A percentile compares a stretch with the other conserved stretches of the same genome.
These are phyloP conservation scores for Dendroctonus ponderosae DNA, from an alignment of 1,140 invertebrate genomes.

Conservation along the genomic window DNA sequence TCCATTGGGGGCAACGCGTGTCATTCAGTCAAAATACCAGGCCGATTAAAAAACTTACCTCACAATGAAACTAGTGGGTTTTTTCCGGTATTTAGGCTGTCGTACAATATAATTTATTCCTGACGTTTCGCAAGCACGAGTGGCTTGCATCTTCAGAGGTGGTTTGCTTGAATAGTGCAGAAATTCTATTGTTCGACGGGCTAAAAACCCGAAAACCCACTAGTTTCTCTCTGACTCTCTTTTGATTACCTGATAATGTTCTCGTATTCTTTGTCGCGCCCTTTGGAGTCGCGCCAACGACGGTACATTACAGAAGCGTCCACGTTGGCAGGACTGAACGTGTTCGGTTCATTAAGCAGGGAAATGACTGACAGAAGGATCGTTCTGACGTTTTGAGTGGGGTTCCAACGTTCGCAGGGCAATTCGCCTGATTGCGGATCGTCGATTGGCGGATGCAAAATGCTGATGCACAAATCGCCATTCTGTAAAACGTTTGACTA, in stretches of 20 bases:
- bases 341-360: conserved; percentile 98
- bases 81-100: no score
- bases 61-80: no score
- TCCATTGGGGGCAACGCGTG: no score
- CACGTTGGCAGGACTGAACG: conserved; percentile 98
- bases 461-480: conserved; percentile 99
- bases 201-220: no score
- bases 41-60: conserved; percentile 55
- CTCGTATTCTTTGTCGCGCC: conserved; percentile 98
- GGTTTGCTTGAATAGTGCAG: no score
- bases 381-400: conserved; percentile 98
- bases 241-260: conserved; percentile 95
- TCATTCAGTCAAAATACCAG: no score
- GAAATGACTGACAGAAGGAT: conserved; percentile 98
- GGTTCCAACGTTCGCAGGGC: conserved; percentile 99
- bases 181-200: no score
- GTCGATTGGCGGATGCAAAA: conserved; percentile 97
- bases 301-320: conserved; percentile 99
- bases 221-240: no score
- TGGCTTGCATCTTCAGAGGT: no score
- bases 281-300: conserved; percentile 97
- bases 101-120: no score
- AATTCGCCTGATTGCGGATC: conserved; percentile 98
- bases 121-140: no score
- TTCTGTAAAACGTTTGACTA: conserved; percentile 87